Evolutionary conservation across 2,888 invertebrate species (phyloP), one percentile per base, ranked within the genome.

Genomic region (Polia nebulosa): DNA sequence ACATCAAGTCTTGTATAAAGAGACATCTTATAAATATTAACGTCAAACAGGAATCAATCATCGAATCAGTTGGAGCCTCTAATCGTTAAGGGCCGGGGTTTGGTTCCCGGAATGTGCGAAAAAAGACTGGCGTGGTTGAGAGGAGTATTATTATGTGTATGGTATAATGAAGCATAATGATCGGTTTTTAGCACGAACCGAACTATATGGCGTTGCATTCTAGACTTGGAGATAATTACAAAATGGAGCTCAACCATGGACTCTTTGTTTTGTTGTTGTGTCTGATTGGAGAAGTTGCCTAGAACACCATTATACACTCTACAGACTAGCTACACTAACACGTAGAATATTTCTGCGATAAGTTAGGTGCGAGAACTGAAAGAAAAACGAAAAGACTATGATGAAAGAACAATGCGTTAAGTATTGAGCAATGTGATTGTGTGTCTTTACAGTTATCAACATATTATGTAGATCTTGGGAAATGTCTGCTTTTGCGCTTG

Each of bases 21-120:
- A 72, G 36, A 52, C 61, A 20, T 61, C 52, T 69, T 62, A 70
- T 70, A 62, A 70, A 71, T 71, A 71, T 71, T 71, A 44, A 71
- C 17, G 17, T 70, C 55, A 34, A 56, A 51, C 72, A 68, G 72
- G 83, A 83, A 85, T 60, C 72, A 74, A 77, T 78, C 63, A 55
- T 55, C 62, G 58, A 70, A 66, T 74, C 70, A 60, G 41, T 70
- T 62, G 62, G 27, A 29, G 20, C 22, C 45, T 60, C 60, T 60
- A 69, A 69, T 58, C 45, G 39, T 53, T 25, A 15, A 59, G 53
- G 61, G 36, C 66, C 60, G 39, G 52, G 56, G 59, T 80, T 79
- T 75, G 68, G 53, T 85, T 84, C 83, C 63, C 68, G 65, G 85
- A 82, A 83, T 61, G 56, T 45, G 69, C 78, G n/a, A n/a, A 80